A percentile compares a stretch with the other conserved stretches of the same genome.
Conservation (phyloP, 2,797 vertebrate species). For the Remorina albescens region DNA sequence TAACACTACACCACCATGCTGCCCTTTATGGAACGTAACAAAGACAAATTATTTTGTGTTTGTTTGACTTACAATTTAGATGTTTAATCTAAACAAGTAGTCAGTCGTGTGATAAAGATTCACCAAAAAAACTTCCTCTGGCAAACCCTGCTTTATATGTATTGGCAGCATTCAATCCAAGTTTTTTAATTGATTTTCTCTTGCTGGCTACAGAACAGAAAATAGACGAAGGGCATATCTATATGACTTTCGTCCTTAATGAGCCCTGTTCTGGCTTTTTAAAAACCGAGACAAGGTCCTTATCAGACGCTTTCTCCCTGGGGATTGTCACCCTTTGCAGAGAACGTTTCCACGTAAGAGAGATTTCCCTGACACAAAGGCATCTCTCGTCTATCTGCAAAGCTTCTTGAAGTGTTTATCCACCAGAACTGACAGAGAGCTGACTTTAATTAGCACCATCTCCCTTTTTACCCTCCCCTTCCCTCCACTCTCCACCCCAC, state of each 20-base stretch:
- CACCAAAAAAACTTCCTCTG: background rate
- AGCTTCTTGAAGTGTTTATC: conserved; percentile 86
- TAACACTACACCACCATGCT: too few species aligned
- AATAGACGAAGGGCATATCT: conserved; percentile 67
- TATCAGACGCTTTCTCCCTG: conserved; percentile 74
- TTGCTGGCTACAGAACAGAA: conserved; percentile 50
- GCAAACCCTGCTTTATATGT: background rate
- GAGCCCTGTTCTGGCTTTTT: conserved; percentile 75
- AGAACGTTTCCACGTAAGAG: conserved; percentile 80
- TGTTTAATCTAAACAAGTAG: too few species aligned
- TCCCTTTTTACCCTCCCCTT: conserved; percentile 65
- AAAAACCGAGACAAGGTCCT: conserved; percentile 77
- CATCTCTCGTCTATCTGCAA: conserved; percentile 83
- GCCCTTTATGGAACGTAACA: too few species aligned
- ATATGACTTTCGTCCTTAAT: conserved; percentile 77
- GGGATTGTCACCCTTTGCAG: conserved; percentile 80
- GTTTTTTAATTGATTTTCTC: conserved; percentile 24
- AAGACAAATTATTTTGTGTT: too few species aligned
- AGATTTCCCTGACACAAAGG: conserved; percentile 83
- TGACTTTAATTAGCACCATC: conserved; percentile 86
- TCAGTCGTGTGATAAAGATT: conserved; percentile 7
- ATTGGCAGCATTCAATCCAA: conserved; percentile 11
- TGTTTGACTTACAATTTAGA: too few species aligned
- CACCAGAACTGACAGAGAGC: conserved; percentile 85
- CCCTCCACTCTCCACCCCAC: conserved; percentile 11